Base-by-base conservation (phyloP, 2,113 vertebrate genomes). In the Lophura nycthemera region DNA sequence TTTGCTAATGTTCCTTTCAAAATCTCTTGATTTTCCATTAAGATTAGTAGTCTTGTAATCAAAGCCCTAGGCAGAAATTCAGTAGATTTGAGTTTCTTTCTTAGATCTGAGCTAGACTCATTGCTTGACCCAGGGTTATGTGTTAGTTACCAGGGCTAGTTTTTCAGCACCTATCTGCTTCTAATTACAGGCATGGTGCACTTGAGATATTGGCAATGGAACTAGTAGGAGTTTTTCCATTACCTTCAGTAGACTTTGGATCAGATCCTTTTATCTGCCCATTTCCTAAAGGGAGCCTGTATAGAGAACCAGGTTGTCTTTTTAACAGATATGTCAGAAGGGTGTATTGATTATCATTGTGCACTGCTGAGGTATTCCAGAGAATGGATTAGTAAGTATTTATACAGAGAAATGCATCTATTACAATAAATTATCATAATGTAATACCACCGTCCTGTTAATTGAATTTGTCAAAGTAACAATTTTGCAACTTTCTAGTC, bases 1-100 rank as follows among this genome's bases (percentile, higher is more conserved):
- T 73, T 93, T 85, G 57, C 66, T 93, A 94, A 87, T 93, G 93
- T 77, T 87, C 93, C 45, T 83, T 82, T 93, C 74, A 83, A 77
- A 83, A 30, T 20, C 63, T 84, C 73, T 94, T 94, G 92, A 87
- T 95, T 96, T 93, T 63, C 85, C 84, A 95, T 95, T 94, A 94
- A 54, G 76, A 79, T 12, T 29, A 80, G 70, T 79, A 54, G 66
- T 88, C 95, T 90, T 92, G 40, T 92, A 59, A 91, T 93, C 86
- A 91, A 92, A 65, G n/a, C 70, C 36, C 66, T 65, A 45, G 76
- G 86, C 78, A 72, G 93, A 61, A 88, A 64, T 61, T 86, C 30
- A 45, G 57, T n/a, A 38, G 14, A 24, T 36, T 36, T 60, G 38
- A 65, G 72, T n/a, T 86, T 32, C 2, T 3, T 25, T 54, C 52